phyloP scores from a whole-genome alignment of 2,113 vertebrate species.

The Telmatochromis sp. region DNA sequence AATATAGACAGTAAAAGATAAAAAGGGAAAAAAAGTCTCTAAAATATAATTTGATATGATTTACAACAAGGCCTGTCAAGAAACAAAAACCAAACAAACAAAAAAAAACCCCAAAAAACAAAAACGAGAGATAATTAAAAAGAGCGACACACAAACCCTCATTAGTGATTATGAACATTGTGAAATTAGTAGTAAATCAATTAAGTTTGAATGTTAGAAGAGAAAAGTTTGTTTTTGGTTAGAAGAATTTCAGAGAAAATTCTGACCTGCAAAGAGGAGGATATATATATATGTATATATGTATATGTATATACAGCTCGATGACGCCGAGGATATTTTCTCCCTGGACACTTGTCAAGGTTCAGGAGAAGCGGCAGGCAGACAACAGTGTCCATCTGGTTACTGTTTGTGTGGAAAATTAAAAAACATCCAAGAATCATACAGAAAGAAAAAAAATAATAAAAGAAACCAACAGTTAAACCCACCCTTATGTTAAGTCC shows the following conservation, averaged over 20 bases:
- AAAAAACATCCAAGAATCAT: slow-evolving; percentile 26
- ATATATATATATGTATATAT: neutral
- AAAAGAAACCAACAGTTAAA: slow-evolving; percentile 10
- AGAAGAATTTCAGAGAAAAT: slow-evolving; percentile 86
- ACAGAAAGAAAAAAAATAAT: slow-evolving; percentile 4
- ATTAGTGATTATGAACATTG: slow-evolving; percentile 67
- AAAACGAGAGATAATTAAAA: slow-evolving; percentile 26
- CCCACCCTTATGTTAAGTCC: slow-evolving; percentile 44
- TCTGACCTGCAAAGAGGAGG: slow-evolving; percentile 72
- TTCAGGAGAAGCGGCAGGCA: slow-evolving; percentile 29
- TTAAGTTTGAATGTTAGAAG: slow-evolving; percentile 49
- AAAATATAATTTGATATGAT: slow-evolving; percentile 82
- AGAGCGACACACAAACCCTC: slow-evolving; percentile 49
- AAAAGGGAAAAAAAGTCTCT: slow-evolving; percentile 62
- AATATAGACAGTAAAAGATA: slow-evolving; percentile 45
- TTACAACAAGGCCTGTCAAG: slow-evolving; percentile 82
- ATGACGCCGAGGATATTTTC: neutral
- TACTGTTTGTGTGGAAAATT: slow-evolving; percentile 4
- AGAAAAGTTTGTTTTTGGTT: slow-evolving; percentile 83
- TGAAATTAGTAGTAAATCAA: slow-evolving; percentile 72
- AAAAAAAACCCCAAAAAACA: slow-evolving; percentile 33
- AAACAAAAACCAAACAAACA: neutral
- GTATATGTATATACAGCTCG: slow-evolving; percentile 11
- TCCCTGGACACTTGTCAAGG: slow-evolving; percentile 18
- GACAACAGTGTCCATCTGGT: slow-evolving; percentile 37